Percentiles rank a stretch among this genome's conserved stretches.
Evolutionary conservation across 2,797 vertebrate genomes (phyloP).

Genomic region (Ciconia nigra): DNA sequence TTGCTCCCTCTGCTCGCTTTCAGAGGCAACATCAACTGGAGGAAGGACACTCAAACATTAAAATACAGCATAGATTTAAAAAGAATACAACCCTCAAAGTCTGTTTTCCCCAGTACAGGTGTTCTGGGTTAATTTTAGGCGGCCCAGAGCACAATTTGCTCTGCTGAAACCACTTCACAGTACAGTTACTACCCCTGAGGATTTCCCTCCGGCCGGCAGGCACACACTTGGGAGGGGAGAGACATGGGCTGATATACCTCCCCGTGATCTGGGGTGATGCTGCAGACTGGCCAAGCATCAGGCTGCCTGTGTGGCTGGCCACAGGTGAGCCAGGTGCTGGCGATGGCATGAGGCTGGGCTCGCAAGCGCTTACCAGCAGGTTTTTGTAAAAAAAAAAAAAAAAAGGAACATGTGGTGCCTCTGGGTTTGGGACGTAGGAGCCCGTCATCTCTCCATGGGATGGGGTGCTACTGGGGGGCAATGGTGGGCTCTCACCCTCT

Average conservation of each 20-base stretch:
- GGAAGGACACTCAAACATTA: neutral
- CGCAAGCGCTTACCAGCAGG: fast-evolving
- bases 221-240: neutral
- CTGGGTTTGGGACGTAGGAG: neutral
- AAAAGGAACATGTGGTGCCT: fast-evolving
- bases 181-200: neutral
- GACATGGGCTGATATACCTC: neutral
- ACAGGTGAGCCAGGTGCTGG: neutral
- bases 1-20: neutral
- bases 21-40: neutral
- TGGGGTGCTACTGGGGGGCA: fast-evolving
- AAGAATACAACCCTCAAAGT: neutral
- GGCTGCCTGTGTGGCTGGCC: neutral
- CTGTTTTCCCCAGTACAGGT: neutral
- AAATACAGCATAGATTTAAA: neutral
- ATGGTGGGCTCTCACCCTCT: neutral
- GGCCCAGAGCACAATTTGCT: neutral
- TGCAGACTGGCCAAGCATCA: neutral
- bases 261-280: neutral
- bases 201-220: neutral
- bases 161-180: neutral
- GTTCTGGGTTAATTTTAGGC: neutral
- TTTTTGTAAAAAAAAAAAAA: neutral
- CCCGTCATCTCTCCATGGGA: neutral
- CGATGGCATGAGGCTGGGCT: neutral